phyloP scores from a whole-genome alignment of 2,888 invertebrate species.

The Melipona bicolor region DNA sequence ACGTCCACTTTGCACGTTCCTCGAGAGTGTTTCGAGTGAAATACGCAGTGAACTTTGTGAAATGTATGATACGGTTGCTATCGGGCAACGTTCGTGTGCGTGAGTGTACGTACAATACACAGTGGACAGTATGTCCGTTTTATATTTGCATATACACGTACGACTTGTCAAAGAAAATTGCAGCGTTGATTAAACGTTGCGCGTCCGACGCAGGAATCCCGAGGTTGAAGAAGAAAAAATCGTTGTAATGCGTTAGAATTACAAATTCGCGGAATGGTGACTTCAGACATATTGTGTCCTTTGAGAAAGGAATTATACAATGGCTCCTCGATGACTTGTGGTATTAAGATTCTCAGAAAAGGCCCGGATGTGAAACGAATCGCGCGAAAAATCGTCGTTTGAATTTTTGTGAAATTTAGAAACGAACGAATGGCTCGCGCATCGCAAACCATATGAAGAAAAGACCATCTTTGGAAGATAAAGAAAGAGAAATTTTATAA shows the following conservation, averaged over 20 bases:
- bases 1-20: background rate
- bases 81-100: background rate
- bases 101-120: too few relatives aligned
- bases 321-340: background rate
- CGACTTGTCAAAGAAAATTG: background rate
- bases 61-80: background rate
- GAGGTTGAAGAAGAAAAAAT: background rate
- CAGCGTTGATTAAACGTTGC: background rate
- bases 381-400: too few relatives aligned
- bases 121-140: background rate
- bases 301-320: background rate
- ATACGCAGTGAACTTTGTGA: constrained; percentile 12
- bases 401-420: too few relatives aligned
- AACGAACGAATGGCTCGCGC: too few relatives aligned
- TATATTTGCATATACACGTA: background rate
- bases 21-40: background rate
- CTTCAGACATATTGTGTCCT: background rate
- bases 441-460: too few relatives aligned
- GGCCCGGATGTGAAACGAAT: too few relatives aligned
- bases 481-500: too few relatives aligned
- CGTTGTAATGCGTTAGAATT: background rate
- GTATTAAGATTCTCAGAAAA: too few relatives aligned
- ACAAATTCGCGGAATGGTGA: background rate
- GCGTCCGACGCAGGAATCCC: background rate
- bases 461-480: too few relatives aligned